These are phyloP conservation scores for Eudemis profundana DNA, from an alignment of 2,888 invertebrate genomes.

Conservation along the genomic window DNA sequence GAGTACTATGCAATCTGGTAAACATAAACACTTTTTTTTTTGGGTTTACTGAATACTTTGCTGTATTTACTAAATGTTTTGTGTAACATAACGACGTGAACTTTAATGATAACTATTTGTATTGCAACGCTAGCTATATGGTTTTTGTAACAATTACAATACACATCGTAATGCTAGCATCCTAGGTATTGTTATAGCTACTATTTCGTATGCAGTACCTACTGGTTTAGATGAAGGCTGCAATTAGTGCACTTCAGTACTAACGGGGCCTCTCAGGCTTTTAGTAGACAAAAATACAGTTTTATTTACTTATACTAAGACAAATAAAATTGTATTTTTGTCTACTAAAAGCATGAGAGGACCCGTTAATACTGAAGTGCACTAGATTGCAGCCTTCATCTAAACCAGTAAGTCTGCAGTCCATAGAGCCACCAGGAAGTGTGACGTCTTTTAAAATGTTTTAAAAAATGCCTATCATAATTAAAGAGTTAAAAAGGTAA, in stretches of 20 bases:
- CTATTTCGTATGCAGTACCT: constrained; percentile 11
- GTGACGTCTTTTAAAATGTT: no score
- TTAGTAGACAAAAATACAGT: no score
- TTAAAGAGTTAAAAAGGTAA: neutral
- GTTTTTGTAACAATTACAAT: neutral
- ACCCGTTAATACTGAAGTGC: constrained; percentile 26
- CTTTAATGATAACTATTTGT: neutral
- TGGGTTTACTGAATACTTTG: neutral
- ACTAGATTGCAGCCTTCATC: constrained; percentile 24
- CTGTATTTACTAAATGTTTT: neutral
- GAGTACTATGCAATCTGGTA: no score
- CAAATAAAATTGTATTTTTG: no score
- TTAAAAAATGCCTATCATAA: no score
- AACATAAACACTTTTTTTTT: no score
- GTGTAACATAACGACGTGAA: neutral
- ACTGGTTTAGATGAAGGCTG: no score
- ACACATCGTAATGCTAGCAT: neutral
- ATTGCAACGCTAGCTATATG: neutral
- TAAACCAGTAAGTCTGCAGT: constrained; percentile 23
- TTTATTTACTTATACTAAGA: no score
- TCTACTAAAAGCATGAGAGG: no score
- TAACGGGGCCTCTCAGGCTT: neutral
- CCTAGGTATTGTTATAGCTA: constrained; percentile 7
- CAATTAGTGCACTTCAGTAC: constrained; percentile 9
- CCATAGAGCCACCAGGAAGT: constrained; percentile 13